phyloP scores from a whole-genome alignment of 2,113 vertebrate genomes.

The Gadus macrocephalus region DNA sequence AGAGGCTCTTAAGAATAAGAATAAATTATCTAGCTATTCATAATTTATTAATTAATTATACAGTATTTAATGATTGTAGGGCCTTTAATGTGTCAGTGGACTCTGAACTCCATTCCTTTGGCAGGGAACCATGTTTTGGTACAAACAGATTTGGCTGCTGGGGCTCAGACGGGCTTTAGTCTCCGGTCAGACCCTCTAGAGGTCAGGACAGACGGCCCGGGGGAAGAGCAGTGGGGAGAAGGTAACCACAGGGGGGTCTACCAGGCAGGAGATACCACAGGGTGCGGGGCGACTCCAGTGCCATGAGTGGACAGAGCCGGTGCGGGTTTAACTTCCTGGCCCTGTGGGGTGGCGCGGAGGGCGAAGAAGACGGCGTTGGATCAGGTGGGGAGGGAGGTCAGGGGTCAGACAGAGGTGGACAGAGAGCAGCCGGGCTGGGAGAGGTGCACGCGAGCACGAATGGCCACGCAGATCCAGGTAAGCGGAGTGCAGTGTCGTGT shows the following conservation, averaged over 20 bases:
- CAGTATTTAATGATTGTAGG: too few species aligned
- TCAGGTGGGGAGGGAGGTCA: conserved; percentile 20
- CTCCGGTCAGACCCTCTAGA: background rate
- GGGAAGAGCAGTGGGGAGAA: background rate
- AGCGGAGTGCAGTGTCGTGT: background rate
- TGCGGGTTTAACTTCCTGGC: conserved; percentile 64
- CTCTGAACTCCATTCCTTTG: conserved; percentile 24
- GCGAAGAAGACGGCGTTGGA: conserved; percentile 1
- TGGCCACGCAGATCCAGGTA: background rate
- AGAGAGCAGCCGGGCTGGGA: too few species aligned
- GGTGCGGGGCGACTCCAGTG: too few species aligned
- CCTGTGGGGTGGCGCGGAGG: conserved; percentile 54
- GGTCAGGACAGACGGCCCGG: background rate
- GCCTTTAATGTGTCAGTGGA: too few species aligned
- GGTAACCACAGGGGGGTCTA: background rate
- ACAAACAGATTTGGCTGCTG: conserved; percentile 54
- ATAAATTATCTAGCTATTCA: too few species aligned
- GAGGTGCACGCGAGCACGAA: too few species aligned
- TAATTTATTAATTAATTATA: too few species aligned
- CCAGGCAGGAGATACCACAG: background rate
- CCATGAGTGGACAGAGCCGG: conserved; percentile 37
- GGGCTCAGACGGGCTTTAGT: conserved; percentile 14
- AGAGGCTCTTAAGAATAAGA: too few species aligned
- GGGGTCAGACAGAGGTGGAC: background rate
- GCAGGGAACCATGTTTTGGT: conserved; percentile 44